phyloP scores from a whole-genome alignment of 2,113 vertebrate genomes.

The Myotis brandtii region DNA sequence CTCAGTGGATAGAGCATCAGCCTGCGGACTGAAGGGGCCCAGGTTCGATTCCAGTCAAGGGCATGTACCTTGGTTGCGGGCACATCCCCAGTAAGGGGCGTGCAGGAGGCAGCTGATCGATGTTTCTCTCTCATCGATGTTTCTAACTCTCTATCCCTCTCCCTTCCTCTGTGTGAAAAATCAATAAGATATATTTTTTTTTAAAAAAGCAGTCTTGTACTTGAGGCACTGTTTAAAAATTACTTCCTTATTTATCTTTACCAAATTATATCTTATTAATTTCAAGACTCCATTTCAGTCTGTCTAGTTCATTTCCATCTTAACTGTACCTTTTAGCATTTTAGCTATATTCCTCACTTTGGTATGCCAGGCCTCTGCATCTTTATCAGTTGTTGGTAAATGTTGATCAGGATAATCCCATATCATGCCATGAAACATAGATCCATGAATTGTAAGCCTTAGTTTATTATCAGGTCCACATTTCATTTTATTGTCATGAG shows the following conservation, averaged over 20 bases:
- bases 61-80: no score
- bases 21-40: no score
- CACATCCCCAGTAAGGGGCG: no score
- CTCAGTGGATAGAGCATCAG: no score
- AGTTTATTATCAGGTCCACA: neutral
- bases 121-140: no score
- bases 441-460: neutral
- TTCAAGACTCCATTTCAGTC: neutral
- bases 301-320: neutral
- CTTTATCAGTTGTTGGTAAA: neutral
- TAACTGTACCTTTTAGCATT: neutral
- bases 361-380: neutral
- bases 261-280: neutral
- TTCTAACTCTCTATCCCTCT: no score
- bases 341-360: neutral
- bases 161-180: no score
- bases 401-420: neutral
- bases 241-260: neutral
- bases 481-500: neutral
- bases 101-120: no score
- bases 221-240: neutral
- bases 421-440: neutral
- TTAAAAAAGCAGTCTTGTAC: neutral
- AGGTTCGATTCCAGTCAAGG: no score
- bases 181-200: no score